Evolutionary conservation across 2,888 invertebrate species (phyloP).

Genomic region (Rosalia funebris): DNA sequence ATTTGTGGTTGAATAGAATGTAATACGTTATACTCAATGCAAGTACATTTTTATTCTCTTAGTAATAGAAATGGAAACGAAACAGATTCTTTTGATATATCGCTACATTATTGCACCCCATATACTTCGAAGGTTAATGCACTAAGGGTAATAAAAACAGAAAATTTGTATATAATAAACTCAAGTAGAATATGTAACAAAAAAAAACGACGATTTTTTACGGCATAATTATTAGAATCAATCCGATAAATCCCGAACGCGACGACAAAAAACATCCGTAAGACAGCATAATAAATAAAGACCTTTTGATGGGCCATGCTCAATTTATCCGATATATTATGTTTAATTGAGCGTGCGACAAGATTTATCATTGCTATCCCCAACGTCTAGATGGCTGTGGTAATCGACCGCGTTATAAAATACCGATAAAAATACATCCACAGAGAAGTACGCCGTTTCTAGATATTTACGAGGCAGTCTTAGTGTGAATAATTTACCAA

Average conservation of each 20-base stretch:
- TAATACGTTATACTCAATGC: no score
- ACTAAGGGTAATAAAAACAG: no score
- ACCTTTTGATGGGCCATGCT: conserved; percentile 58
- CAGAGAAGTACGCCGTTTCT: conserved; percentile 6
- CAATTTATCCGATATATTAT: conserved; percentile 62
- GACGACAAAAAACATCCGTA: conserved; percentile 50
- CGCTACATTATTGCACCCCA: no score
- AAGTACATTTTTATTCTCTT: no score
- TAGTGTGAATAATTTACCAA: conserved; percentile 36
- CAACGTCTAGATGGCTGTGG: conserved; percentile 46
- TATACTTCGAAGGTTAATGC: no score
- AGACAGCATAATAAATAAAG: conserved; percentile 53
- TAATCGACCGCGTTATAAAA: conserved; percentile 47
- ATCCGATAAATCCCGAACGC: conserved; percentile 46
- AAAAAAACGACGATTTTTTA: no score
- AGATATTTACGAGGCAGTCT: conserved; percentile 34
- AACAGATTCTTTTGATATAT: no score
- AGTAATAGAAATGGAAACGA: no score
- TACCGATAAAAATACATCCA: conserved; percentile 43
- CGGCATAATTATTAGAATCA: conserved; percentile 50
- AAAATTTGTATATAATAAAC: no score
- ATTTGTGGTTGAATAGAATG: no score
- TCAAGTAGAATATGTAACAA: no score
- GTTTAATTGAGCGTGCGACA: conserved; percentile 63
- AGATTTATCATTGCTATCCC: conserved; percentile 58